These are phyloP conservation scores for Onychorhynchus coronatus DNA, from an alignment of 2,113 vertebrate species.

Conservation along the genomic window DNA sequence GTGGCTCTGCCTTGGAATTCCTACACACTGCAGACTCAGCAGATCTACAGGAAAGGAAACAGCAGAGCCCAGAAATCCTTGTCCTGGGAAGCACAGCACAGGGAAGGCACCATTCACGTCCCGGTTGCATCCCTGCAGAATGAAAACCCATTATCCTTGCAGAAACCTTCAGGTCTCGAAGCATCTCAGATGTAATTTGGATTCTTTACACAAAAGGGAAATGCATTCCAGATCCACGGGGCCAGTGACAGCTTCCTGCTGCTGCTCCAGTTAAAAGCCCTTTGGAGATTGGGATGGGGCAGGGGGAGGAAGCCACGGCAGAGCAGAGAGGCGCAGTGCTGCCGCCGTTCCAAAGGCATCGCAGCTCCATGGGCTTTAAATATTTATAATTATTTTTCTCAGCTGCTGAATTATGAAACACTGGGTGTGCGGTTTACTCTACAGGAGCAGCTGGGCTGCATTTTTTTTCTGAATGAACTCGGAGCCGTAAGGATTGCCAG, in stretches of 20 bases:
- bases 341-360: background rate
- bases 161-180: background rate
- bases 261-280: background rate
- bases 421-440: background rate
- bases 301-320: background rate
- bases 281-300: background rate
- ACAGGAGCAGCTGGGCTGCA: background rate
- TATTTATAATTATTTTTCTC: slow-evolving; percentile 21
- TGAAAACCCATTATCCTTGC: background rate
- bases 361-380: background rate
- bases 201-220: background rate
- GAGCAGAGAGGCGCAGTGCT: background rate
- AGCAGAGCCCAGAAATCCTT: background rate
- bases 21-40: fast-evolving
- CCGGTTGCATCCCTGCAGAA: background rate
- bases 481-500: background rate
- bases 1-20: background rate
- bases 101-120: background rate
- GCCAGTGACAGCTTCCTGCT: fast-evolving
- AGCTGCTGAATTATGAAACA: slow-evolving; percentile 15
- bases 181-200: background rate
- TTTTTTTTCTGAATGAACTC: background rate
- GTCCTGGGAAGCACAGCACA: background rate
- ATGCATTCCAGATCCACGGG: background rate
- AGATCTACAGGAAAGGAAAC: background rate